A percentile compares a stretch with the other conserved stretches of the same genome.
Conservation (phyloP, 1,140 invertebrate genomes). For the Diorhabda carinulata region DNA sequence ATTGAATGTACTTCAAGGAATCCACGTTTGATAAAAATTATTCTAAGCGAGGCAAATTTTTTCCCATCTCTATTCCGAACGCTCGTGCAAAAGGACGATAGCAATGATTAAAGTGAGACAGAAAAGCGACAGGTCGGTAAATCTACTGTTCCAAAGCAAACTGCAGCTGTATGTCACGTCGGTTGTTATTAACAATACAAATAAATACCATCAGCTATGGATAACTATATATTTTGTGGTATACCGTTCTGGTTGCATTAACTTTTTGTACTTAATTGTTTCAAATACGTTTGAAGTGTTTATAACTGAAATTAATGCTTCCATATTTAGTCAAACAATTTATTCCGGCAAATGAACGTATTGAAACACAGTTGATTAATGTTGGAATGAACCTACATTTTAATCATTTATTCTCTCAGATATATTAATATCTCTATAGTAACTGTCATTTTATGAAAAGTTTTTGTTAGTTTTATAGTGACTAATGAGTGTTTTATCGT, state of each 20-base stretch:
- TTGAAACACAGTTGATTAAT: too few relatives aligned
- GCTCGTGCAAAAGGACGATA: conserved; percentile 14
- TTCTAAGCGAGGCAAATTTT: too few relatives aligned
- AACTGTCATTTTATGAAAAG: too few relatives aligned
- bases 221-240: neutral
- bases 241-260: neutral
- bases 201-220: conserved; percentile 9
- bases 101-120: conserved; percentile 4
- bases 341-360: too few relatives aligned
- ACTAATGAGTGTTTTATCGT: too few relatives aligned
- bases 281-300: conserved; percentile 1
- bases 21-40: too few relatives aligned
- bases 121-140: conserved; percentile 20
- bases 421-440: too few relatives aligned
- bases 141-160: conserved; percentile 20
- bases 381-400: too few relatives aligned
- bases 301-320: neutral
- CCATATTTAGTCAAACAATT: too few relatives aligned
- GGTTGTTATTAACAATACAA: conserved; percentile 25
- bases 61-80: conserved; percentile 4
- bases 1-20: too few relatives aligned
- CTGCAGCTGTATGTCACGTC: conserved; percentile 23
- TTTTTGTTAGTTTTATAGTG: too few relatives aligned
- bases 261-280: neutral
- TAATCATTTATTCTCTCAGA: too few relatives aligned